Evolutionary conservation across 2,888 invertebrate genomes (phyloP), one percentile per base, ranked within the genome.

Genomic region (Eurois occulta): DNA sequence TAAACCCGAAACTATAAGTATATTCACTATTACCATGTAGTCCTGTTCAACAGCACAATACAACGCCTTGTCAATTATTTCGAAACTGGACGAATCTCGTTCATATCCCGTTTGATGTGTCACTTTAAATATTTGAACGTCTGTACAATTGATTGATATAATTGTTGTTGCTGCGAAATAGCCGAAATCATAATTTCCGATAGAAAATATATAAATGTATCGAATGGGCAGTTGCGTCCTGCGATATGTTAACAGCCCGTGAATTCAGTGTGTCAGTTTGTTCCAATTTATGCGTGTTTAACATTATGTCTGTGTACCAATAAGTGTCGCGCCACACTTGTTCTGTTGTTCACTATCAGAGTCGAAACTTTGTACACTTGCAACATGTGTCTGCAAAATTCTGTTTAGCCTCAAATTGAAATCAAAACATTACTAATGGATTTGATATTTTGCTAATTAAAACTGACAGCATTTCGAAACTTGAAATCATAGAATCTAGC

Each of bases 201-300:
- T 38, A 0, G 35, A 13, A 16, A 48, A 67, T 72, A 64, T 76
- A 83, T 72, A 82, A 84, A 78, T 80, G 28, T 71, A 28, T n/a
- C n/a, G 72, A 87, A 88, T 88, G 48, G 35, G 84, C 84, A 85
- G 82, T 84, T 71, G 82, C 84, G 81, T 74, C 24, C 46, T 35
- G n/a, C 64, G 62, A 77, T 76, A 52, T 69, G 74, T 35, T 71
- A 69, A 41, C 75, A 62, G 75, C 75, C 69, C 76, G 78, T 52
- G 78, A 76, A 75, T 75, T 70, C 76, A 83, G 83, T 86, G 78
- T 81, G 83, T 82, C 85, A 88, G 77, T 90, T 87, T 78, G 90
- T 88, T 88, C 86, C 86, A 89, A 89, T 91, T 88, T 83, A 90
- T 91, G 88, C 82, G 81, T 91, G 77, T 89, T 84, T 86, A 86